Evolutionary conservation across 2,888 invertebrate genomes (phyloP).

Genomic region (Eledone cirrhosa): DNA sequence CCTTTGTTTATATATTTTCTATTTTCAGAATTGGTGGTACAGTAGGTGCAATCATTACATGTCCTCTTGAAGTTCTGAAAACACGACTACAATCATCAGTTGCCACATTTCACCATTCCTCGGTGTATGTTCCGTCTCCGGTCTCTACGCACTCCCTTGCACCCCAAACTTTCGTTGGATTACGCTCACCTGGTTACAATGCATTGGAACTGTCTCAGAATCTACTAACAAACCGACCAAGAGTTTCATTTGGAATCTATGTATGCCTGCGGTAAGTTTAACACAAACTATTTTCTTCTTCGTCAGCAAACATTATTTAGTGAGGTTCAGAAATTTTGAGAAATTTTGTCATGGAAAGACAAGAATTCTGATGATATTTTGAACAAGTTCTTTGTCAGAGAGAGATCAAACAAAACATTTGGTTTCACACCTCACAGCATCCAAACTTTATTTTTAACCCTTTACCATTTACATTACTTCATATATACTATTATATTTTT

Average conservation of each 20-base stretch:
- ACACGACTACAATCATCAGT: slow-evolving; percentile 94
- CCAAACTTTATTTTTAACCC: no score
- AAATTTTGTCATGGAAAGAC: no score
- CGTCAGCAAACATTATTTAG: not conserved
- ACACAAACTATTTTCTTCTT: not conserved
- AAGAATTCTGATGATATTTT: no score
- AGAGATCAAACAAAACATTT: no score
- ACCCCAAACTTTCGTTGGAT: not conserved
- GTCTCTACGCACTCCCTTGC: slow-evolving; percentile 11
- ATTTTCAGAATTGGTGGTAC: slow-evolving; percentile 89
- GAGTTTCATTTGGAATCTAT: slow-evolving; percentile 24
- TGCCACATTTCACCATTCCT: slow-evolving; percentile 66
- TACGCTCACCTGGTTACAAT: slow-evolving; percentile 26
- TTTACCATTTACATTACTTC: no score
- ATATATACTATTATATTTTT: no score
- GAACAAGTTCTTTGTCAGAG: no score
- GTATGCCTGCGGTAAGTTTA: slow-evolving; percentile 19
- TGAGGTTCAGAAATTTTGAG: no score
- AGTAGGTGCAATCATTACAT: slow-evolving; percentile 94
- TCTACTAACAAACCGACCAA: slow-evolving; percentile 24
- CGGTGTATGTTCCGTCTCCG: slow-evolving; percentile 40
- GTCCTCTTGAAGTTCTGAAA: slow-evolving; percentile 97
- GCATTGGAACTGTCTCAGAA: slow-evolving; percentile 11
- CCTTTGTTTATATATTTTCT: not conserved
- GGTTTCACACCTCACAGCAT: no score